A percentile compares a stretch with the other conserved stretches of the same genome.
These are phyloP conservation scores for Drosophila tsacasi DNA, from an alignment of 1,140 invertebrate species.

Conservation along the genomic window DNA sequence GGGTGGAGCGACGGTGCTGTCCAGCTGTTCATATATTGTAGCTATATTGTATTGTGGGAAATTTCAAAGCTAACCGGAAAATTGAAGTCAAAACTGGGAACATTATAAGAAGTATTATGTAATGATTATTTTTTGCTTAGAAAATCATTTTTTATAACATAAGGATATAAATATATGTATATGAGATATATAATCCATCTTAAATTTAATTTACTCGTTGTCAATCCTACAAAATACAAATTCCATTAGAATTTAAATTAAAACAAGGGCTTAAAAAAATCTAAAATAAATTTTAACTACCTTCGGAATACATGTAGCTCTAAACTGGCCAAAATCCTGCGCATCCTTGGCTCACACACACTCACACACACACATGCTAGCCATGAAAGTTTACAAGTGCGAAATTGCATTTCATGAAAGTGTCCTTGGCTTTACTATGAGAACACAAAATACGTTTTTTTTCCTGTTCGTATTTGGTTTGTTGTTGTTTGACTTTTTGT, in stretches of 20 bases:
- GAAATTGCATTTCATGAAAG: conserved; percentile 84
- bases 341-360: conserved; percentile 5
- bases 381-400: conserved; percentile 83
- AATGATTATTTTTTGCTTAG: too few species aligned
- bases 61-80: too few species aligned
- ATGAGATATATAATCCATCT: too few species aligned
- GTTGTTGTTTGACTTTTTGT: conserved; percentile 51
- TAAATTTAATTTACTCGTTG: too few species aligned
- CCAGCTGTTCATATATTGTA: conserved; percentile 22
- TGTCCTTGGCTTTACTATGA: conserved; percentile 78
- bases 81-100: neutral
- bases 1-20: conserved; percentile 21
- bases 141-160: too few species aligned
- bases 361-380: conserved; percentile 42
- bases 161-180: too few species aligned
- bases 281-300: neutral
- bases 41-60: neutral
- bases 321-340: conserved; percentile 34
- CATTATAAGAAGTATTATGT: too few species aligned
- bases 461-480: conserved; percentile 8
- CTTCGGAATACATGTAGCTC: neutral
- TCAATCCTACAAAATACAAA: neutral
- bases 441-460: conserved; percentile 38
- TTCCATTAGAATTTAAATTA: neutral
- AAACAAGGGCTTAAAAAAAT: neutral